Conservation (phyloP, 2,888 invertebrate species). For the Phengaris arion region DNA sequence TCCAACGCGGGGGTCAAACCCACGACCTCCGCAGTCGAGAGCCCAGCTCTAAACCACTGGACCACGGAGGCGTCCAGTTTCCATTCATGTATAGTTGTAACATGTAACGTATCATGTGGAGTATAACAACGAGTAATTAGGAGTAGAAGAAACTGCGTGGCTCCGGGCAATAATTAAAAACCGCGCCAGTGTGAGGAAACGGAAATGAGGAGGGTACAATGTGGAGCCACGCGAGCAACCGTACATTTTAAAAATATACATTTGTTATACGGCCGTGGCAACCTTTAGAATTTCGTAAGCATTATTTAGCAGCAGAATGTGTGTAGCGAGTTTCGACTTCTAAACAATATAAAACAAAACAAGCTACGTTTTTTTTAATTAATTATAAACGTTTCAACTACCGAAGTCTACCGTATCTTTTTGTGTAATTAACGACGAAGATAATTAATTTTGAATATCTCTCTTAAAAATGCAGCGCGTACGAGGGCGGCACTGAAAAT, state of each 20-base stretch:
- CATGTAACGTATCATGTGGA: background rate
- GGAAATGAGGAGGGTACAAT: conserved; percentile 27
- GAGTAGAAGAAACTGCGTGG: background rate
- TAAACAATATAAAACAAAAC: background rate
- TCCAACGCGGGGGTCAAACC: no score
- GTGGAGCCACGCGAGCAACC: conserved; percentile 16
- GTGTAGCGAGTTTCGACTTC: background rate
- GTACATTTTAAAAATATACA: conserved; percentile 24
- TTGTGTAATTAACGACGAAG: no score
- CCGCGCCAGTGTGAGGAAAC: conserved; percentile 7
- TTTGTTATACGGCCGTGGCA: background rate
- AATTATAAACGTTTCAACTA: no score
- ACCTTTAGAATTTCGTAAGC: background rate
- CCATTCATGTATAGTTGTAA: no score
- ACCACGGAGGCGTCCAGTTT: no score
- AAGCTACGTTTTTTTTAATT: no score
- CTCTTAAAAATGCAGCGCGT: no score
- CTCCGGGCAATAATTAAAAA: conserved; percentile 25
- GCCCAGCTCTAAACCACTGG: no score
- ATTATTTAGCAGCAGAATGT: background rate
- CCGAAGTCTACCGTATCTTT: no score
- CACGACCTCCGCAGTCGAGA: no score
- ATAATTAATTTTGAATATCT: no score
- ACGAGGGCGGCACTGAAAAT: no score
- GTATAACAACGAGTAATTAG: conserved; percentile 1